Conservation (phyloP, 2,797 vertebrate genomes). For the Remorina albescens region DNA sequence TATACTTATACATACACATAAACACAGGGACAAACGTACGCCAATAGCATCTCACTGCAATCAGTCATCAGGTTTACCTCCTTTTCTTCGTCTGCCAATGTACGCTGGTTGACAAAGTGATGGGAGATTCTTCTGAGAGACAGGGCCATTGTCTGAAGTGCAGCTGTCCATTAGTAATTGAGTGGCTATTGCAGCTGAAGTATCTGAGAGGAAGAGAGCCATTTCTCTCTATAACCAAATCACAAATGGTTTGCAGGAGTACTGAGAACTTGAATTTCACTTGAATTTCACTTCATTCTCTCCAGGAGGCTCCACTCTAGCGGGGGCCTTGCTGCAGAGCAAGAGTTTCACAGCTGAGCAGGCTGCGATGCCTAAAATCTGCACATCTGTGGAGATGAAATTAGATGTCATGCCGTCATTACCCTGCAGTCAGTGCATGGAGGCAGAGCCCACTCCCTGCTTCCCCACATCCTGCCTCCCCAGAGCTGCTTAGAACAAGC, state of each 20-base stretch:
- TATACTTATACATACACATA: neutral
- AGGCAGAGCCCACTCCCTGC: neutral
- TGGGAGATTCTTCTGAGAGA: neutral
- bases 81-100: too few relatives aligned
- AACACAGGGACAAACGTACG: neutral
- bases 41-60: neutral
- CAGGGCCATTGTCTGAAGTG: neutral
- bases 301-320: neutral
- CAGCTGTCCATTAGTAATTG: neutral
- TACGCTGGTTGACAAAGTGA: neutral
- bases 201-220: neutral
- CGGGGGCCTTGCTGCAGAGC: neutral
- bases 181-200: neutral
- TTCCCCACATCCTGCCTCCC: neutral
- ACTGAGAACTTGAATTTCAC: conserved; percentile 42
- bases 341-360: neutral
- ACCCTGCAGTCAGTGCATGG: neutral
- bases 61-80: neutral
- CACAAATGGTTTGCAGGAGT: conserved; percentile 5
- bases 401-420: conserved; percentile 34
- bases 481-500: conserved; percentile 44
- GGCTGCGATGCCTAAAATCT: conserved; percentile 10
- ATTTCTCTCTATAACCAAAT: conserved; percentile 20
- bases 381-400: conserved; percentile 22
- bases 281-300: neutral